Evolutionary conservation across 2,888 invertebrate genomes (phyloP), one percentile per base, ranked within the genome.

Genomic region (Aricia artaxerxes): DNA sequence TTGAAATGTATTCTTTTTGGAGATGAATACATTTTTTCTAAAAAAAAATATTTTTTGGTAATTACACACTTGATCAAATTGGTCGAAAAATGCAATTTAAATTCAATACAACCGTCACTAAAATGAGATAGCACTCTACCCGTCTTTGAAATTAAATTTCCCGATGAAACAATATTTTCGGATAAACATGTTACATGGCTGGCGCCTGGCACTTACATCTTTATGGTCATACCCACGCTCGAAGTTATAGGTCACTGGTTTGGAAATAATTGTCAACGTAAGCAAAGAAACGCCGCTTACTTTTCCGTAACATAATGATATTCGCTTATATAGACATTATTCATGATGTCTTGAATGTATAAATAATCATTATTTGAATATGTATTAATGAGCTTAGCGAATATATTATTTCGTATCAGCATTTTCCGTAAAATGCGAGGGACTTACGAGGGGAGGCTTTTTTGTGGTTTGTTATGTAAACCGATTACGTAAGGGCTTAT

Each of bases 321-420:
- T 76, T 16, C 76, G 76, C 16, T 76, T 76, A 76, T 76, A 7
- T 53, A 35, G 31, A 35, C 53, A 76, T 76, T 76, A 76, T 76
- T 76, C 76, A 76, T 76, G 16, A 76, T 76, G 76, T 76, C 76
- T 57, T 53, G 76, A 57, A 76, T 76, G 76, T 57, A 76, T 76
- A 76, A 57, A 35, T 76, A 76, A 57, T 61, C 57, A 61, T 76
- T 49, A 75, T 31, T 44, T 76, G 35, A 76, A 76, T 76, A 76
- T 53, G 4, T 57, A 76, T 76, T 76, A 76, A 76, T 76, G 76
- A 38, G 57, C 31, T 76, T 49, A 76, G 53, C 35, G 16, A 31
- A 76, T 53, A 57, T 76, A 76, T 76, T 69, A 38, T 69, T 35
- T 38, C 69, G 49, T 44, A 75, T 75, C 75, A 75, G 75, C 75